phyloP scores from a whole-genome alignment of 1,140 invertebrate genomes.

The Centruroides sculpturatus region DNA sequence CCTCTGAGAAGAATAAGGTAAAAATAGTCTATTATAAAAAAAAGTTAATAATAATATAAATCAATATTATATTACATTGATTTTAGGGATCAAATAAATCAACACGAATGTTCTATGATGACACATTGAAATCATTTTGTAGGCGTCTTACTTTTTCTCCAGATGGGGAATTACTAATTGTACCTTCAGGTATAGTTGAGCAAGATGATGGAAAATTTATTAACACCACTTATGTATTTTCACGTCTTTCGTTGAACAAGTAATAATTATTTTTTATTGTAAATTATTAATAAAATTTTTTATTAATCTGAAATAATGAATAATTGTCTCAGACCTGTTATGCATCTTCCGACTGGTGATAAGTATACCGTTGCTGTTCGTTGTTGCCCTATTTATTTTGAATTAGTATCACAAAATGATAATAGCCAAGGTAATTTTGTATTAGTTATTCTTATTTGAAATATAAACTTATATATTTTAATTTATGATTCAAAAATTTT shows the following conservation, averaged over 20 bases:
- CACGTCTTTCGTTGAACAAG: conserved; percentile 48
- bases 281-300: conserved; percentile 8
- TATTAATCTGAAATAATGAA: neutral
- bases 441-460: neutral
- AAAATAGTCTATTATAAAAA: neutral
- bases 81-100: neutral
- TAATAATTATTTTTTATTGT: conserved; percentile 35
- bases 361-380: conserved; percentile 62
- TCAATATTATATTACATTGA: neutral
- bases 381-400: conserved; percentile 64
- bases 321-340: conserved; percentile 45
- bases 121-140: conserved; percentile 87
- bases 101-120: conserved; percentile 68
- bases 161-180: conserved; percentile 72
- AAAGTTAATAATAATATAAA: neutral
- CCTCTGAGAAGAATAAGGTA: neutral
- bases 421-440: conserved; percentile 3
- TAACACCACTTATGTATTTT: conserved; percentile 66
- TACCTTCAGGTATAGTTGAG: conserved; percentile 38
- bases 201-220: conserved; percentile 27
- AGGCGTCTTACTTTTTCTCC: conserved; percentile 72
- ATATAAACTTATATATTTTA: neutral
- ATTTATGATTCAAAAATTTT: neutral
- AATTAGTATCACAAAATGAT: conserved; percentile 28
- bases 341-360: conserved; percentile 60